A percentile compares a stretch with the other conserved stretches of the same genome.
Evolutionary conservation across 1,140 invertebrate species (phyloP).

Genomic region (Diachasmimorpha longicaudata): DNA sequence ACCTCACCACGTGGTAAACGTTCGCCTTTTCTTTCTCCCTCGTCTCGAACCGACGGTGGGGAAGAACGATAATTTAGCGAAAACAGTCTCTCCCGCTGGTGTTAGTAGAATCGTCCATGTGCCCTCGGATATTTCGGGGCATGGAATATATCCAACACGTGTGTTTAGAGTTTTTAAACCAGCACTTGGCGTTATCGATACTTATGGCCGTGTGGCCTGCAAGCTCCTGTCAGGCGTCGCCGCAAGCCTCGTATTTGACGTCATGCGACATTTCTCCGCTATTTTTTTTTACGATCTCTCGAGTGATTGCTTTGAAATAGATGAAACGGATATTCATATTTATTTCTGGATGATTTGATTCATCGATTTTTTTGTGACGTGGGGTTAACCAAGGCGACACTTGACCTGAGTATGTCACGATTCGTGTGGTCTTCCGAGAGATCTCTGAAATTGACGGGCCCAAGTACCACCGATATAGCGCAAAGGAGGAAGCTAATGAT

Average conservation of each 20-base stretch:
- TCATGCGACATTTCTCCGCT: neutral
- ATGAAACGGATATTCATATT: neutral
- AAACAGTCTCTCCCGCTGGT: neutral
- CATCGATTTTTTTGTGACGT: too few species aligned
- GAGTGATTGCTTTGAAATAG: neutral
- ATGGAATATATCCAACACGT: neutral
- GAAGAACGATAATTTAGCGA: neutral
- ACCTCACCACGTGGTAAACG: neutral
- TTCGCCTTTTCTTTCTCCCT: neutral
- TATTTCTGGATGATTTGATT: neutral
- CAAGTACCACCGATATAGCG: neutral
- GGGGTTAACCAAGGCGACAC: too few species aligned
- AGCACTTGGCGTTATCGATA: conserved; percentile 8
- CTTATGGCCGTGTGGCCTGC: neutral
- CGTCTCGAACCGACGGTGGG: neutral
- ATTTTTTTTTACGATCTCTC: neutral
- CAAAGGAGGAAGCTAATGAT: neutral
- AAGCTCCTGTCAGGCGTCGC: neutral
- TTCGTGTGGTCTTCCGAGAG: neutral
- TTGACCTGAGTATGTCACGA: neutral
- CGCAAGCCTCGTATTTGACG: neutral
- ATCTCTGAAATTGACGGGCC: neutral
- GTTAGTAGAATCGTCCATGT: neutral
- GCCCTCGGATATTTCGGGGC: neutral
- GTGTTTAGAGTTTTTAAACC: neutral